Evolutionary conservation across 2,113 vertebrate genomes (phyloP).

Genomic region (Corythornis madagascariensis): DNA sequence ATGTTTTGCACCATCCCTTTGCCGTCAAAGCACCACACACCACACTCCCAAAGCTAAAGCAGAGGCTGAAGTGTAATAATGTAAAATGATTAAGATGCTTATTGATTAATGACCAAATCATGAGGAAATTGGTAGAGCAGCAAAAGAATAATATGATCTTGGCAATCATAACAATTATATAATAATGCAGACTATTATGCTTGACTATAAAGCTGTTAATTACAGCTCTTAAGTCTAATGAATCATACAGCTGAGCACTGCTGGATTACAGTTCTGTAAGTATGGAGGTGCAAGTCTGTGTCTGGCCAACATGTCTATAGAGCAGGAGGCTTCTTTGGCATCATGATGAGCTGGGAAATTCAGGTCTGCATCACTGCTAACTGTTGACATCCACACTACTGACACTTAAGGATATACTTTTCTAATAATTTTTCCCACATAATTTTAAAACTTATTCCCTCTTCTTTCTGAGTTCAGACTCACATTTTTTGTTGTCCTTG

Average conservation of each 20-base stretch:
- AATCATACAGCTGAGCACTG: neutral
- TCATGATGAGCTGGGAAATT: neutral
- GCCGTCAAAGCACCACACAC: neutral
- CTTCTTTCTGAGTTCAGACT: neutral
- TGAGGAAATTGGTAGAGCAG: neutral
- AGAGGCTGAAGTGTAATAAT: neutral
- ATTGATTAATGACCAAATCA: neutral
- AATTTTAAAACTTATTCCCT: neutral
- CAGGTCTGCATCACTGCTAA: neutral
- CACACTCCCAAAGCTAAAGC: neutral
- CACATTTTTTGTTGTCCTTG: neutral
- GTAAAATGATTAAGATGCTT: neutral
- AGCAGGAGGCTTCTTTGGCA: neutral
- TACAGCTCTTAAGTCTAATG: neutral
- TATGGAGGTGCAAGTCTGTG: neutral
- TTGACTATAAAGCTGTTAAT: neutral
- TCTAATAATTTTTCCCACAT: neutral
- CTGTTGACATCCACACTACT: neutral
- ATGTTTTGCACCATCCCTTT: neutral
- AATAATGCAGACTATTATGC: neutral
- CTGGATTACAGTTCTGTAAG: neutral
- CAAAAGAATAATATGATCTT: neutral
- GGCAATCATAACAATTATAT: neutral
- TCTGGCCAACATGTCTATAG: neutral
- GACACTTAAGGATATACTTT: neutral